phyloP scores from a whole-genome alignment of 1,140 invertebrate genomes.

The Tetranychus cinnabarinus region DNA sequence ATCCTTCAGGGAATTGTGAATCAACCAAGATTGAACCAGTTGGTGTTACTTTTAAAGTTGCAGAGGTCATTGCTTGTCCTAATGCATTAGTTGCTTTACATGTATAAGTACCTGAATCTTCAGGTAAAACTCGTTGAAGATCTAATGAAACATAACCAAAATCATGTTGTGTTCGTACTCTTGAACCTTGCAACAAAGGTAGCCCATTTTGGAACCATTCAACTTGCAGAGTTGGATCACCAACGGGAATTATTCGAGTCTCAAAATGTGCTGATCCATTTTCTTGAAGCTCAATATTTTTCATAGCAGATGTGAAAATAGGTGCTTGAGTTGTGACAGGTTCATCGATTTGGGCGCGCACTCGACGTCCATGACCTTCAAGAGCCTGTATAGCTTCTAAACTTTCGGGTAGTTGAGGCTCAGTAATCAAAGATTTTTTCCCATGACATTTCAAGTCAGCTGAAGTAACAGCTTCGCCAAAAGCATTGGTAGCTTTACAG shows the following conservation, averaged over 20 bases:
- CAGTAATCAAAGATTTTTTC: constrained; percentile 65
- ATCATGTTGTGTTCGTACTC: constrained; percentile 31
- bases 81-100: constrained; percentile 3
- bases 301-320: constrained; percentile 45
- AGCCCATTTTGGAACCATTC: constrained; percentile 80
- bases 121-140: constrained; percentile 26
- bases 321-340: constrained; percentile 33
- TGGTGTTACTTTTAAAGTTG: constrained; percentile 43
- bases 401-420: constrained; percentile 71
- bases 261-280: constrained; percentile 58
- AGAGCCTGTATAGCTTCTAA: constrained; percentile 73
- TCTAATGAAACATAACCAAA: constrained; percentile 31
- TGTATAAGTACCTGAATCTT: constrained; percentile 33
- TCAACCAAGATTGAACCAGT: constrained; percentile 44
- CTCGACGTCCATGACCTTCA: constrained; percentile 25
- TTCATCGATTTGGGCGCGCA: constrained; percentile 37
- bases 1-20: constrained; percentile 69
- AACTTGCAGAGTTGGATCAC: constrained; percentile 73
- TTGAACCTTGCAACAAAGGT: constrained; percentile 55
- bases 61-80: constrained; percentile 62
- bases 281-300: constrained; percentile 55
- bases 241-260: constrained; percentile 85
- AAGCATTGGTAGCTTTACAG: constrained; percentile 22
- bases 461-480: constrained; percentile 44
- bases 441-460: constrained; percentile 32